A percentile compares a stretch with the other conserved stretches of the same genome.
Conservation (phyloP, 2,113 vertebrate genomes). For the Mionectes macconnelli region DNA sequence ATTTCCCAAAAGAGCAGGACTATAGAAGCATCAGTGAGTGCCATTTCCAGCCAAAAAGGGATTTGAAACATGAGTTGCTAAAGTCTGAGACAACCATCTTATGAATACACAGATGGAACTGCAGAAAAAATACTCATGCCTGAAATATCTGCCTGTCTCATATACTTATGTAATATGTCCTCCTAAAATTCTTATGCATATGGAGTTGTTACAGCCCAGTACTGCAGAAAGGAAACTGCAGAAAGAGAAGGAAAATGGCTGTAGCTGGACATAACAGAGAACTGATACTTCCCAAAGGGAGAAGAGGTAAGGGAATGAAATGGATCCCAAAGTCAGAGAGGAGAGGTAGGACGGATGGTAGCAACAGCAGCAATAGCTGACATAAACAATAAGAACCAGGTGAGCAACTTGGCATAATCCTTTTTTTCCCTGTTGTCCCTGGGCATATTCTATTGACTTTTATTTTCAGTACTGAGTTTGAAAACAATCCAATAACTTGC, state of each 20-base stretch:
- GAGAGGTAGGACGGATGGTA: not conserved
- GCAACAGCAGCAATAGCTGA: not conserved
- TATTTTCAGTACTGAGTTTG: not conserved
- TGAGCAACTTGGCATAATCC: not conserved
- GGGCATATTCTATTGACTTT: not conserved
- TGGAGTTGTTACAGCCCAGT: not conserved
- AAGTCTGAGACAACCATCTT: slow-evolving; percentile 10
- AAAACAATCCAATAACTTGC: not conserved
- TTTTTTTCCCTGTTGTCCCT: not conserved
- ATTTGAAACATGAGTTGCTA: not conserved
- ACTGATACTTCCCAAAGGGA: not conserved
- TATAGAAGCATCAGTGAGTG: not conserved
- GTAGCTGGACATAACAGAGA: not conserved
- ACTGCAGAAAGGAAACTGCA: not conserved
- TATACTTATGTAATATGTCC: slow-evolving; percentile 18
- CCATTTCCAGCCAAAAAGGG: slow-evolving; percentile 23
- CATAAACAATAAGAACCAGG: not conserved
- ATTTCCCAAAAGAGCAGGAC: not conserved
- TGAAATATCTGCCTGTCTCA: slow-evolving; percentile 36
- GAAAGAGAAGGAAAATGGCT: not conserved
- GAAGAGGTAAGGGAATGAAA: not conserved
- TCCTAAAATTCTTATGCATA: slow-evolving; percentile 13
- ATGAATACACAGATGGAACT: slow-evolving; percentile 35
- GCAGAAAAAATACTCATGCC: not conserved
- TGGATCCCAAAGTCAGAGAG: not conserved